Evolutionary conservation across 2,113 vertebrate genomes (phyloP), one percentile per base, ranked within the genome.

Genomic region (Peromyscus californicus): DNA sequence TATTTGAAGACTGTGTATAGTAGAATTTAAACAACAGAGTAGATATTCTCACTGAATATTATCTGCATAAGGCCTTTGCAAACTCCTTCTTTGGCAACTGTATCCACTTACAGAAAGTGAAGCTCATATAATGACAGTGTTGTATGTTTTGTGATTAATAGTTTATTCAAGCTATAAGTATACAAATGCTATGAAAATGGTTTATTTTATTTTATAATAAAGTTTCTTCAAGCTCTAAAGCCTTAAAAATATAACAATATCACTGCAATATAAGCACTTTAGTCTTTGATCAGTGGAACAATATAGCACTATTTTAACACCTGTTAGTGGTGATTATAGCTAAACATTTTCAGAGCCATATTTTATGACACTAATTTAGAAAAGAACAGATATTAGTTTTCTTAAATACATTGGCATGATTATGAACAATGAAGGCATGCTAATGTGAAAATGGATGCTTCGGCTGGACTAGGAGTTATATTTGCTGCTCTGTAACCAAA

Each of bases 1-100:
- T 87, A 94, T 93, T 90, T 70, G 76, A 96, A 95, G 94, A 93
- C 72, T 45, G 39, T 89, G 80, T 96, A 42, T 45, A 88, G 21
- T 74, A 26, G n/a, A 91, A 79, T 93, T 94, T 75, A 72, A 39
- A 1, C 57, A 83, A 67, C 87, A 78, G 6, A 19, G 0, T 33
- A 65, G 22, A 84, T 87, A 92, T 92, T 97, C 93, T 97, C 29
- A 72, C 29, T 84, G 45, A 91, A 76, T 90, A 21, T 92, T 75
- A 90, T 70, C 26, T 90, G 42, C 15, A 69, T 21, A 42, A 19
- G 24, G 65, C 10, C 75, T 76, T 97, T 90, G 48, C 39, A 80
- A 16, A 78, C 94, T 19, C 45, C 29, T 65, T 91, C 61, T 69
- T 51, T 83, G 42, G 79, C 19, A 67, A 42, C 31, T 26, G 5